Base-by-base conservation (phyloP, 2,113 vertebrate species). In the Oenanthe melanoleuca region DNA sequence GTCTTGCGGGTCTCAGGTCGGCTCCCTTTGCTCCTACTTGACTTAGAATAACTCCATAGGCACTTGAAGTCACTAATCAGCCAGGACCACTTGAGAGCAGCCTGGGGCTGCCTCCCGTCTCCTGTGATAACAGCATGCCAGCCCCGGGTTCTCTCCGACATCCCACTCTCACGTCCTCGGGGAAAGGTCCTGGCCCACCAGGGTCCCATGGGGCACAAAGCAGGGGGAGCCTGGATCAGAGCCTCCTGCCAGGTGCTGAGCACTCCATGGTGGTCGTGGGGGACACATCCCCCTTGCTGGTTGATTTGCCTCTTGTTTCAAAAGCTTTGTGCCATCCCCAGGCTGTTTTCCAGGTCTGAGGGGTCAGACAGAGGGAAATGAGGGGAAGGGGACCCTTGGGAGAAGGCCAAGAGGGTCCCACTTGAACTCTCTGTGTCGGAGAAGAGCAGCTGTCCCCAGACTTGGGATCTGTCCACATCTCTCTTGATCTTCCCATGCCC, bases 1-100 rank as follows among this genome's bases (percentile, higher is more conserved):
- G 16, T 84, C 47, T 86, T 3, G 1, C 23, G 1, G 1, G 33
- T 95, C 82, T 37, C 23, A 12, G 81, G 67, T 86, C 14, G 0
- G 31, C 60, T 94, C 38, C 80, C 64, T 94, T 88, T 3, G 2
- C 4, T 59, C 91, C 94, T 94, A 94, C 95, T 96, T 96, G 95
- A 94, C 96, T 97, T 95, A 96, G 96, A 97, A 97, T 96, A 97
- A 97, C 94, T 97, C 92, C 1, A 1, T 66, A 91, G 92, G 92
- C 83, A 95, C 94, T 97, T 97, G 86, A 95, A 97, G 75, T 80
- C 88, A 94, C 92, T 97, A 94, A 97, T 97, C 95, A 96, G 92
- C 69, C 19, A 3, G 56, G 91, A 63, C 72, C 96, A 97, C 96
- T 97, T 97, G 92, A 97, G 56, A 94, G 67, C 75, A 94, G 94